Percentiles rank a stretch among this genome's conserved stretches.
These are phyloP conservation scores for Cosmia pyralina DNA, from an alignment of 2,888 invertebrate genomes.

Conservation along the genomic window DNA sequence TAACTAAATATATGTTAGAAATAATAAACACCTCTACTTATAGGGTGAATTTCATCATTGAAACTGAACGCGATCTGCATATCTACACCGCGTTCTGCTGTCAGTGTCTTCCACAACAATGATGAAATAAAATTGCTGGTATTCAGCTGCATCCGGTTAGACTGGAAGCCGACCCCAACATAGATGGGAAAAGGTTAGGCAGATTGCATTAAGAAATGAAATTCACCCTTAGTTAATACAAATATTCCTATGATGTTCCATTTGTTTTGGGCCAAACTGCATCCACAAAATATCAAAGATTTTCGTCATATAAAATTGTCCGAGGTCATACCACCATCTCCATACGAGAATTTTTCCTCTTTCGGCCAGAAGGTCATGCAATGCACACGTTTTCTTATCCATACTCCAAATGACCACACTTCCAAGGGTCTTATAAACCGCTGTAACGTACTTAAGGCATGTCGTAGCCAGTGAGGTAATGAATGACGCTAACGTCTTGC, in stretches of 20 bases:
- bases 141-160: background rate
- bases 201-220: background rate
- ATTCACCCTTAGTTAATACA: background rate
- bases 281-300: background rate
- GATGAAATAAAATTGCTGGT: background rate
- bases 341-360: background rate
- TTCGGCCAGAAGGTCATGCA: background rate
- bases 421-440: conserved; percentile 25
- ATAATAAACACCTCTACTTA: background rate
- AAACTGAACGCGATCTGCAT: too few species aligned
- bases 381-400: conserved; percentile 2
- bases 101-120: background rate
- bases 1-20: background rate
- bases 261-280: background rate
- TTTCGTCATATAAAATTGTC: background rate
- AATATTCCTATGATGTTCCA: background rate
- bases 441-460: conserved; percentile 54
- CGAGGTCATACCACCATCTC: background rate
- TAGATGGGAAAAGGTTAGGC: background rate
- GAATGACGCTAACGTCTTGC: conserved; percentile 46
- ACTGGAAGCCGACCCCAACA: background rate
- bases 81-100: too few species aligned
- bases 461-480: conserved; percentile 37
- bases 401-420: conserved; percentile 14
- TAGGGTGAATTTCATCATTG: background rate